phyloP scores from a whole-genome alignment of 2,888 invertebrate species.

The Coelopa pilipes region DNA sequence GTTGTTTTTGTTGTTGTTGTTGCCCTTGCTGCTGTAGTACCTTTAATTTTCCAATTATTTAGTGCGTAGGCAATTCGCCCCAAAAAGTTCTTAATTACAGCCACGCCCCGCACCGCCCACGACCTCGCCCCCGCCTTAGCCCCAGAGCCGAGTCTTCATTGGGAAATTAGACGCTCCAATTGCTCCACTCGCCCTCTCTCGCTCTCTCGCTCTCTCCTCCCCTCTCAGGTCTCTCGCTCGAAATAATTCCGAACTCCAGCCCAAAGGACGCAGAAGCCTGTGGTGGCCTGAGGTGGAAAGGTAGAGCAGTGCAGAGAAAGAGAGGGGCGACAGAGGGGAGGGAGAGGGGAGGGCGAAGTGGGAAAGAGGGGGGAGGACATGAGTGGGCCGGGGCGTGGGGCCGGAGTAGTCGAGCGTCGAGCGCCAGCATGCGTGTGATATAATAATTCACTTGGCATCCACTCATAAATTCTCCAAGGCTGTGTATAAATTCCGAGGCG shows the following conservation, averaged over 20 bases:
- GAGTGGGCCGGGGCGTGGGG: not conserved
- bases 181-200: not conserved
- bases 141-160: too few species aligned
- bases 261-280: too few species aligned
- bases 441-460: constrained; percentile 61
- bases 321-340: too few species aligned
- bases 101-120: not conserved
- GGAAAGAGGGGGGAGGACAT: too few species aligned
- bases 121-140: not conserved
- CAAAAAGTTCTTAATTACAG: constrained; percentile 16
- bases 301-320: too few species aligned
- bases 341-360: too few species aligned
- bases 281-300: too few species aligned
- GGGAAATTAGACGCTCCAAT: constrained; percentile 13
- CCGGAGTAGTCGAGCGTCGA: too few species aligned
- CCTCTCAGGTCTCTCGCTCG: too few species aligned
- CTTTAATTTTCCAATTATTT: constrained; percentile 23
- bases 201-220: too few species aligned
- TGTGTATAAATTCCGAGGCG: constrained; percentile 54
- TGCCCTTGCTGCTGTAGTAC: not conserved
- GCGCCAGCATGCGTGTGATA: constrained; percentile 55
- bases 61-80: constrained; percentile 17
- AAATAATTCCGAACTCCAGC: too few species aligned
- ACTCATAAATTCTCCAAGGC: constrained; percentile 60
- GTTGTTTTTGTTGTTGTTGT: constrained; percentile 7